Conservation (phyloP, 2,797 vertebrate species). For the Anguilla anguilla region DNA sequence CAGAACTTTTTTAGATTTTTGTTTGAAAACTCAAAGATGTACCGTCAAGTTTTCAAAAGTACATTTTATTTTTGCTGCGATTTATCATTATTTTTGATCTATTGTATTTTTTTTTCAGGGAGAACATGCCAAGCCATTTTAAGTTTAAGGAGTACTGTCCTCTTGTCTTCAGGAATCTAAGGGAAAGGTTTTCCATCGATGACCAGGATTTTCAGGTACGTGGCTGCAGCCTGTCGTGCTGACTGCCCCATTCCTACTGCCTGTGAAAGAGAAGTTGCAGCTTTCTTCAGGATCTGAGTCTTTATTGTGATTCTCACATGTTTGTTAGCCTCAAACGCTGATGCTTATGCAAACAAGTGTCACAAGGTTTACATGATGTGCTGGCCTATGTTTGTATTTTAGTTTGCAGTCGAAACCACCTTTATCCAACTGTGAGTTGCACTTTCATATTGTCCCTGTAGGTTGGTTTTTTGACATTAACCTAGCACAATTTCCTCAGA, state of each 20-base stretch:
- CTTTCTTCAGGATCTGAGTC: background rate
- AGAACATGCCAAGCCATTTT: constrained; percentile 99
- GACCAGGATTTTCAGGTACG: constrained; percentile 98
- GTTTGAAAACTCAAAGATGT: background rate
- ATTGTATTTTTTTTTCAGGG: constrained; percentile 68
- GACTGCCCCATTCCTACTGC: background rate
- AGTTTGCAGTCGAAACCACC: background rate
- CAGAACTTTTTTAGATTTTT: background rate
- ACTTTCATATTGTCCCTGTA: background rate
- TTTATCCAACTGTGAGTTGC: background rate
- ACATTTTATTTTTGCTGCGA: background rate
- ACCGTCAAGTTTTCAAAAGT: background rate
- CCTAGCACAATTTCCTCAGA: background rate
- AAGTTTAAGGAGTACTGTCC: constrained; percentile 99
- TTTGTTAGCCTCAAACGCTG: background rate
- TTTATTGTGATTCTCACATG: background rate
- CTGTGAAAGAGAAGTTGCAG: background rate
- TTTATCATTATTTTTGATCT: background rate
- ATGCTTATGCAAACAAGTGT: background rate
- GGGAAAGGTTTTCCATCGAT: constrained; percentile 94
- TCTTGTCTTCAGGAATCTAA: constrained; percentile 96
- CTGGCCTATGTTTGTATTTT: background rate
- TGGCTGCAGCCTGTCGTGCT: background rate
- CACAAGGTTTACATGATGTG: background rate
- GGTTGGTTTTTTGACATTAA: background rate